Evolutionary conservation across 1,140 invertebrate species (phyloP), one percentile per base, ranked within the genome.

Genomic region (Latrodectus geometricus): DNA sequence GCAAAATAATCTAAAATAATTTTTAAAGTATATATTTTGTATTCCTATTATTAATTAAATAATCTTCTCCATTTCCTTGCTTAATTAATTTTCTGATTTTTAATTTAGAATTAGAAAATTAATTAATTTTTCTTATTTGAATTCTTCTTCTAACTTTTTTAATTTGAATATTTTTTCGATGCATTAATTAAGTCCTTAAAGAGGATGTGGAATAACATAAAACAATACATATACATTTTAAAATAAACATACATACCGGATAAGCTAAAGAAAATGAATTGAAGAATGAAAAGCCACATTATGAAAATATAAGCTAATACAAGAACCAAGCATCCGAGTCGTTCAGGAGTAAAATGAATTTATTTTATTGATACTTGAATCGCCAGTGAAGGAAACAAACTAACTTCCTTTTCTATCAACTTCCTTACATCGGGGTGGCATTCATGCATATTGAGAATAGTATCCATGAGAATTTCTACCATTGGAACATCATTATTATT

Each of bases 331-430:
- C 70, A 50, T 81, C 66, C 68, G 20, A 81, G 65, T 61, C 68
- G 68, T 12, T 81, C 66, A 69, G 78, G n/a, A 81, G 68, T 70
- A 66, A 70, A 81, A 81, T 72, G 68, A 48, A 54, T 54, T 70
- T 70, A 48, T 81, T 70, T 69, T 66, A 70, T 72, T 81, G 49
- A 50, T 66, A 65, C 48, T 78, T 12, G 17, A 54, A 81, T 81
- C 78, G 50, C 15, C 76, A 78, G 20, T 56, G 68, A 81, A 56
- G 78, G 68, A 81, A 81, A 56, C 66, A 81, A 81, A 35, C 70
- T 56, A 70, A 81, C 78, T 81, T 81, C 78, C 78, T 81, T 78
- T 56, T 35, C 50, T 20, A 52, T 70, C 68, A 81, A 81, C 68
- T 81, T 81, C 78, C 78, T 81, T 23, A 66, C 56, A 81, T 70